Percentiles rank a stretch among this genome's conserved stretches.
phyloP scores from a whole-genome alignment of 2,888 invertebrate genomes.

The Xylocampa areola region DNA sequence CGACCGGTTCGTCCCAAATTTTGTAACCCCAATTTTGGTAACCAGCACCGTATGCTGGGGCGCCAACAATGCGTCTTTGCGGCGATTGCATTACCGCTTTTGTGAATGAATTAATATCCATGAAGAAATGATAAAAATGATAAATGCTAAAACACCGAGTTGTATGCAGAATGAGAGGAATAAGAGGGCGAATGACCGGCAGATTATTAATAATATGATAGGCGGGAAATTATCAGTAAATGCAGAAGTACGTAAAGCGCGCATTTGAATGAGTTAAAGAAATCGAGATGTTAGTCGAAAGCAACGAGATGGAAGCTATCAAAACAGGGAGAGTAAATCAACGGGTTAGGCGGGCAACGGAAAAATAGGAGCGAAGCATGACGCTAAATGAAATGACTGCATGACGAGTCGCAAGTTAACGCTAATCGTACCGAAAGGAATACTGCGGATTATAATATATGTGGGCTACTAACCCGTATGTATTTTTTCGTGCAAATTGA shows the following conservation, averaged over 20 bases:
- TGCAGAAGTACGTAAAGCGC: constrained; percentile 86
- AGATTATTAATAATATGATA: constrained; percentile 72
- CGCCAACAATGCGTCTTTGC: constrained; percentile 80
- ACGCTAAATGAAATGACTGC: constrained; percentile 85
- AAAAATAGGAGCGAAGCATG: constrained; percentile 86
- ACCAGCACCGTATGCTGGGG: constrained; percentile 67
- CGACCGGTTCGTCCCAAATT: constrained; percentile 69
- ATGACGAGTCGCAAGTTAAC: constrained; percentile 74
- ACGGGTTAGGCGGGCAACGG: constrained; percentile 88
- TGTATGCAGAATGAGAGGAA: constrained; percentile 74
- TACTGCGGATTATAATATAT: constrained; percentile 83
- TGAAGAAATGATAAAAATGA: constrained; percentile 86
- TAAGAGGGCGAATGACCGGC: constrained; percentile 72
- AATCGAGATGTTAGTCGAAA: constrained; percentile 85
- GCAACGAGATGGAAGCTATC: constrained; percentile 86
- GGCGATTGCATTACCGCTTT: constrained; percentile 90
- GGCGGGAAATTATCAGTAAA: constrained; percentile 73
- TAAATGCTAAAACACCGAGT: constrained; percentile 76
- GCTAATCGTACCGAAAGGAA: constrained; percentile 81
- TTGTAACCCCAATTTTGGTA: constrained; percentile 75
- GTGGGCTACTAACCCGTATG: constrained; percentile 91
- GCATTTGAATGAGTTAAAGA: constrained; percentile 77
- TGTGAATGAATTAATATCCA: constrained; percentile 88
- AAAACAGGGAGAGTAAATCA: constrained; percentile 78
- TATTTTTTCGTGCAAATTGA: constrained; percentile 91